Conservation (phyloP, 2,113 vertebrate genomes). For the Jaculus jaculus region DNA sequence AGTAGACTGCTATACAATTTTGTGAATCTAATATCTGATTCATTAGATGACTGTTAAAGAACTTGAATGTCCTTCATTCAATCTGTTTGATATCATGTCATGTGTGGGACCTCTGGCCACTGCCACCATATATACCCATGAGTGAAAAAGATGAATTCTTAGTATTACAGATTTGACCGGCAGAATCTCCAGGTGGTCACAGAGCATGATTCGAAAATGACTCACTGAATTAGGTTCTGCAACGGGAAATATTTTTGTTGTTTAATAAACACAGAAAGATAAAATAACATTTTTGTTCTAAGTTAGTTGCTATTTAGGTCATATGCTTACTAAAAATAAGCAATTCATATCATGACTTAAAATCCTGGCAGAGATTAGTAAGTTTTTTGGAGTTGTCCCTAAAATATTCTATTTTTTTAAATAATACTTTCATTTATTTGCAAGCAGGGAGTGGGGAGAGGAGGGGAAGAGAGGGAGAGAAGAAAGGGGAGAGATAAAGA, state of each 20-base stretch:
- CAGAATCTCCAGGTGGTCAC: neutral
- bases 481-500: no score
- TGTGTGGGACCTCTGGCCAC: neutral
- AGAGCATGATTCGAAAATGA: neutral
- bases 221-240: neutral
- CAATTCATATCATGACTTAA: conserved; percentile 20
- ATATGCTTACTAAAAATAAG: conserved; percentile 28
- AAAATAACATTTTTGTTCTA: neutral
- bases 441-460: no score
- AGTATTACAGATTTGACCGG: conserved; percentile 27
- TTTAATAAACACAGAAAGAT: neutral
- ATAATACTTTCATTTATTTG: no score
- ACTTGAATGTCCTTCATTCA: neutral
- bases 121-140: neutral
- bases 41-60: neutral
- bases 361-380: conserved; percentile 16
- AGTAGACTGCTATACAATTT: conserved; percentile 1
- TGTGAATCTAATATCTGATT: neutral
- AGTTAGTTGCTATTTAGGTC: conserved; percentile 35
- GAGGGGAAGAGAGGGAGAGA: no score
- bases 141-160: conserved; percentile 1
- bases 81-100: neutral
- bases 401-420: neutral
- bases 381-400: neutral
- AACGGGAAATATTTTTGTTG: conserved; percentile 21